Evolutionary conservation across 2,888 invertebrate genomes (phyloP).

Genomic region (Aleiodes testaceus): DNA sequence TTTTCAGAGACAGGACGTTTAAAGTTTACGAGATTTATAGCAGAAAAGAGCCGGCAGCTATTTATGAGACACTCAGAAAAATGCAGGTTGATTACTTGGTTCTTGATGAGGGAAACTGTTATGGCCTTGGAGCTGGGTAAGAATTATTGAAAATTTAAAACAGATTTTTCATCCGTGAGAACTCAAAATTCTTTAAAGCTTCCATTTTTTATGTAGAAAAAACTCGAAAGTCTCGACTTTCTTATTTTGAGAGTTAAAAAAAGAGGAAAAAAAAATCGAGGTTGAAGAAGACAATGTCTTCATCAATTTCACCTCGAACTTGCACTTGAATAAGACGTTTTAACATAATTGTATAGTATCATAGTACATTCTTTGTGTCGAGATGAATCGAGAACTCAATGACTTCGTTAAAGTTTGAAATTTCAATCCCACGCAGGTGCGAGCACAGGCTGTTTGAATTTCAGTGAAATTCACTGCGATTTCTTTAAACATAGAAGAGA

Average conservation of each 20-base stretch:
- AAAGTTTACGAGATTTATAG: slow-evolving; percentile 88
- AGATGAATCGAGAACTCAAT: no score
- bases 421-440: slow-evolving; percentile 9
- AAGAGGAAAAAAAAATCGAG: no score
- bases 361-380: no score
- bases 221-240: no score
- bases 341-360: no score
- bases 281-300: no score
- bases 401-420: slow-evolving; percentile 13
- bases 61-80: slow-evolving; percentile 80
- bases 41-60: slow-evolving; percentile 80
- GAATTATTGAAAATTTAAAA: slow-evolving; percentile 49
- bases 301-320: no score
- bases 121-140: slow-evolving; percentile 77
- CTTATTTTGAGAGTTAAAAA: no score
- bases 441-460: slow-evolving; percentile 13
- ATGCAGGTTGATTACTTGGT: slow-evolving; percentile 84
- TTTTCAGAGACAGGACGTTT: slow-evolving; percentile 82
- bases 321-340: no score
- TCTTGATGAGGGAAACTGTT: slow-evolving; percentile 82
- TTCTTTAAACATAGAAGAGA: neutral
- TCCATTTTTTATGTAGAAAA: no score
- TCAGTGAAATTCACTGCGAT: slow-evolving; percentile 11
- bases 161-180: no score
- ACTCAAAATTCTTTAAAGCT: no score